phyloP scores from a whole-genome alignment of 1,140 invertebrate species.

The Phymorhynchus buccinoides region DNA sequence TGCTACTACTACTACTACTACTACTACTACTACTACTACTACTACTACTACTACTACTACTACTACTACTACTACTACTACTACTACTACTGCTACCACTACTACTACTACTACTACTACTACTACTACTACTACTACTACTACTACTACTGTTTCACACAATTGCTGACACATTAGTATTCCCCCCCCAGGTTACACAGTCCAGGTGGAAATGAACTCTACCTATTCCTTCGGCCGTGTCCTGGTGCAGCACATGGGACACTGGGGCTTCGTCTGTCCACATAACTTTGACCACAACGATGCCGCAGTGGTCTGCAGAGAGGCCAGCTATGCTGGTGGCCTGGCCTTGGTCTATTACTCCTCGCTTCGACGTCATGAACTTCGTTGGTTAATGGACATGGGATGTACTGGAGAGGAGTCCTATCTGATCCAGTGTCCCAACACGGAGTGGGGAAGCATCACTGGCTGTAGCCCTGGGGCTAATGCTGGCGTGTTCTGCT shows the following conservation, averaged over 20 bases:
- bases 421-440: slow-evolving; percentile 51
- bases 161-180: too few species aligned
- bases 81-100: too few species aligned
- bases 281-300: slow-evolving; percentile 62
- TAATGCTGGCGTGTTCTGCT: slow-evolving; percentile 50
- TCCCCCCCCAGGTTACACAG: slow-evolving; percentile 1
- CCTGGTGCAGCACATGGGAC: slow-evolving; percentile 50
- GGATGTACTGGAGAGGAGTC: slow-evolving; percentile 57
- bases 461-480: slow-evolving; percentile 36
- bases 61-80: too few species aligned
- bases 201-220: background rate
- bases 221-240: slow-evolving; percentile 34
- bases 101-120: too few species aligned
- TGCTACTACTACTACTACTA: too few species aligned
- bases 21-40: too few species aligned
- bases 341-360: slow-evolving; percentile 50
- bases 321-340: slow-evolving; percentile 57
- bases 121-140: too few species aligned
- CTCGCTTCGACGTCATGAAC: slow-evolving; percentile 40
- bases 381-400: slow-evolving; percentile 56
- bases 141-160: too few species aligned
- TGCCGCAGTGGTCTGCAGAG: slow-evolving; percentile 63
- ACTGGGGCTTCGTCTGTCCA: slow-evolving; percentile 63
- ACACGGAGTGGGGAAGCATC: slow-evolving; percentile 51
- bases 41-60: too few species aligned